A percentile compares a stretch with the other conserved stretches of the same genome.
phyloP scores from a whole-genome alignment of 2,113 vertebrate genomes.

The Crotalus viridis region DNA sequence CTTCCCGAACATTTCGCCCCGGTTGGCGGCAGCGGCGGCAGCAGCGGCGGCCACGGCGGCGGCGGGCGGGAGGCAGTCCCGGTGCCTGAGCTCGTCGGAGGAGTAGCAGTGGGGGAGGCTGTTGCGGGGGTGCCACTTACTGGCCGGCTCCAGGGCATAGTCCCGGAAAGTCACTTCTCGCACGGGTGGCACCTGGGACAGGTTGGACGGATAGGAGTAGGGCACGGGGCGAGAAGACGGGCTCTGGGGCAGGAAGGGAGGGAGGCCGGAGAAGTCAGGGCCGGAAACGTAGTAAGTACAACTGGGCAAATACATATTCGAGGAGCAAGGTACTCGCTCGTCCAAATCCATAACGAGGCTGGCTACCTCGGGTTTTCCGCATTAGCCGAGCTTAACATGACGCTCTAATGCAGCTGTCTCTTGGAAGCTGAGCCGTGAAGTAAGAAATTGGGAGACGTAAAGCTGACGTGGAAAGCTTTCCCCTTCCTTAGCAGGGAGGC shows the following conservation, averaged over 20 bases:
- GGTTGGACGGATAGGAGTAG: slow-evolving; percentile 93
- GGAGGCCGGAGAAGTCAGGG: slow-evolving; percentile 96
- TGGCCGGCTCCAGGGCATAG: slow-evolving; percentile 93
- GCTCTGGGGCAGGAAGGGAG: slow-evolving; percentile 96
- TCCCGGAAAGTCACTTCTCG: slow-evolving; percentile 98
- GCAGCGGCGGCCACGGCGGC: neutral
- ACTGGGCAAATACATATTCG: slow-evolving; percentile 99
- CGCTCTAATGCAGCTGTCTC: slow-evolving; percentile 92
- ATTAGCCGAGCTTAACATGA: slow-evolving; percentile 91
- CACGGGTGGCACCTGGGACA: slow-evolving; percentile 96
- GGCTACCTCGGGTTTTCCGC: slow-evolving; percentile 84
- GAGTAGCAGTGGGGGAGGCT: slow-evolving; percentile 94
- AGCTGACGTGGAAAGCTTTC: slow-evolving; percentile 99
- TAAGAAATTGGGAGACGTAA: slow-evolving; percentile 95
- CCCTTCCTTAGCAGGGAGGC: slow-evolving; percentile 97
- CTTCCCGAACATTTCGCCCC: slow-evolving; percentile 92
- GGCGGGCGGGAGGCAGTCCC: slow-evolving; percentile 88
- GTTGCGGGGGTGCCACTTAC: slow-evolving; percentile 96
- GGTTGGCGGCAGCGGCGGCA: slow-evolving; percentile 67
- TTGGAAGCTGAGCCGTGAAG: slow-evolving; percentile 96
- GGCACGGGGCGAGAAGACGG: slow-evolving; percentile 97
- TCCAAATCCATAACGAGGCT: slow-evolving; percentile 96
- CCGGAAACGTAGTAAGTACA: slow-evolving; percentile 99
- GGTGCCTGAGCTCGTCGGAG: slow-evolving; percentile 92
- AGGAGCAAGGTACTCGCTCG: slow-evolving; percentile 95